phyloP scores from a whole-genome alignment of 1,140 invertebrate species.

The Lepidurus arcticus region DNA sequence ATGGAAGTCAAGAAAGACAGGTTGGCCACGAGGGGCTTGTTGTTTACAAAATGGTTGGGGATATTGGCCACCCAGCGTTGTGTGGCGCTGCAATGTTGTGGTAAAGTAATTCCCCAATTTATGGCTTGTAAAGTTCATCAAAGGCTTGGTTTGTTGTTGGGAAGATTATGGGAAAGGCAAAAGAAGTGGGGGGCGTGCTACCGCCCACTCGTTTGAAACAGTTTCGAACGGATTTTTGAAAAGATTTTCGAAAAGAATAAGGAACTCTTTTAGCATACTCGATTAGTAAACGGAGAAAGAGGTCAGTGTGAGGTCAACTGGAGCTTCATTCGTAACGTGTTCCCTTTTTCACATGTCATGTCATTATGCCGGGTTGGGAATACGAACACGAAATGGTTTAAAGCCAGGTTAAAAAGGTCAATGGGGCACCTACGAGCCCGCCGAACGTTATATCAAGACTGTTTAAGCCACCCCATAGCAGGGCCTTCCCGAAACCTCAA shows the following conservation, averaged over 20 bases:
- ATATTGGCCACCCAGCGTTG: neutral
- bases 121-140: neutral
- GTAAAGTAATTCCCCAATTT: too few relatives aligned
- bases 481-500: neutral
- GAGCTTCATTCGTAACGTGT: constrained; percentile 21
- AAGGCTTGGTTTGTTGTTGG: neutral
- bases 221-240: too few relatives aligned
- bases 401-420: constrained; percentile 18
- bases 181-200: too few relatives aligned
- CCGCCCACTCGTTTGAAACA: too few relatives aligned
- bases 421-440: neutral
- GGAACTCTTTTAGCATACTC: neutral
- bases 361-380: neutral
- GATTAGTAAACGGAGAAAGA: constrained; percentile 7
- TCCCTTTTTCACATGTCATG: constrained; percentile 2
- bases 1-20: too few relatives aligned
- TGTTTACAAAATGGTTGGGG: too few relatives aligned
- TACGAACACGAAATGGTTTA: constrained; percentile 8
- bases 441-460: neutral
- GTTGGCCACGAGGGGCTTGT: too few relatives aligned
- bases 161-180: too few relatives aligned
- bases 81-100: too few relatives aligned
- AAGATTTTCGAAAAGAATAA: too few relatives aligned
- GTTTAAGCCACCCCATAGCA: neutral
- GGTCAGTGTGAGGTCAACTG: constrained; percentile 11